phyloP scores from a whole-genome alignment of 2,113 vertebrate genomes.

The human region GRCh38 chr15:25016501-25017000 shows the following conservation, averaged over 20 bases:
- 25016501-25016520: not conserved
- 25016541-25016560: not conserved
- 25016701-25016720: not conserved
- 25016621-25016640: not conserved
- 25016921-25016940: not conserved
- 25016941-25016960: not conserved
- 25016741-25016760: not conserved
- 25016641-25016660: not conserved
- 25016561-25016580: not conserved
- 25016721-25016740: not conserved
- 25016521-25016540: not conserved
- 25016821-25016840: not conserved
- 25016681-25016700: not conserved
- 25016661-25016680: not conserved
- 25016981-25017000: not conserved
- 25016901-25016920: not conserved
- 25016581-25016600: not conserved
- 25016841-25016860: not conserved
- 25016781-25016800: not conserved
- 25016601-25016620: not conserved
- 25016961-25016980: not conserved
- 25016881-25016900: not conserved
- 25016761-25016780: too few species aligned
- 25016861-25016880: not conserved
- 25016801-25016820: not conserved